A percentile compares a stretch with the other conserved stretches of the same genome.
Conservation (phyloP, 2,113 vertebrate species). For the Stercorarius parasiticus region DNA sequence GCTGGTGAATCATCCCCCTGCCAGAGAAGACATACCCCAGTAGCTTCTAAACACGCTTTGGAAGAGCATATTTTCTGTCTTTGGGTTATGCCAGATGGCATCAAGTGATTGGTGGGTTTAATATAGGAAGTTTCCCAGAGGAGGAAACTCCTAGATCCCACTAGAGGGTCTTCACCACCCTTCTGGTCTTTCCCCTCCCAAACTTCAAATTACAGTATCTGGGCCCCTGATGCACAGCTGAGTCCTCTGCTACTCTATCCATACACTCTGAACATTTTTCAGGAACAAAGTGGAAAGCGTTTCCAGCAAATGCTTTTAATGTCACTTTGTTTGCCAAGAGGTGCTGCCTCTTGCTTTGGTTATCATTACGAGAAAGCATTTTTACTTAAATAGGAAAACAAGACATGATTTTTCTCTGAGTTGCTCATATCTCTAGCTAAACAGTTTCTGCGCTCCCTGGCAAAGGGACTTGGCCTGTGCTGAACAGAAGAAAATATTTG, state of each 20-base stretch:
- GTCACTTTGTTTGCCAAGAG: constrained; percentile 62
- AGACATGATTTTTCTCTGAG: neutral
- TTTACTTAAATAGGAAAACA: constrained; percentile 44
- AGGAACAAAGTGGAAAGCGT: constrained; percentile 45
- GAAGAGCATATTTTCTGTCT: neutral
- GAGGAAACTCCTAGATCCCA: neutral
- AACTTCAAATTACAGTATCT: constrained; percentile 26
- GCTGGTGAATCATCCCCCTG: neutral
- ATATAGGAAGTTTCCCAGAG: constrained; percentile 2
- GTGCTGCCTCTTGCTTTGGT: constrained; percentile 23
- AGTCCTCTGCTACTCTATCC: neutral
- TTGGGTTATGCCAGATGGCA: constrained; percentile 6
- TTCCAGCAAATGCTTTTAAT: constrained; percentile 74
- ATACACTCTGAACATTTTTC: constrained; percentile 41
- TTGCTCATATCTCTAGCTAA: neutral
- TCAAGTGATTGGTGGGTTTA: constrained; percentile 46
- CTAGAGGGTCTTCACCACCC: neutral
- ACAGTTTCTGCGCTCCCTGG: neutral
- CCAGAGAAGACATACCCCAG: neutral
- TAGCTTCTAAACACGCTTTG: constrained; percentile 25
- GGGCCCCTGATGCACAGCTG: neutral
- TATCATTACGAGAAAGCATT: constrained; percentile 38
- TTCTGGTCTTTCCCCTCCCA: neutral
- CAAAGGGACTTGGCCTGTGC: neutral
- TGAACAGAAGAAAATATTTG: neutral